Evolutionary conservation across 2,797 vertebrate genomes (phyloP).

Genomic region (Cirrhinus mrigala): DNA sequence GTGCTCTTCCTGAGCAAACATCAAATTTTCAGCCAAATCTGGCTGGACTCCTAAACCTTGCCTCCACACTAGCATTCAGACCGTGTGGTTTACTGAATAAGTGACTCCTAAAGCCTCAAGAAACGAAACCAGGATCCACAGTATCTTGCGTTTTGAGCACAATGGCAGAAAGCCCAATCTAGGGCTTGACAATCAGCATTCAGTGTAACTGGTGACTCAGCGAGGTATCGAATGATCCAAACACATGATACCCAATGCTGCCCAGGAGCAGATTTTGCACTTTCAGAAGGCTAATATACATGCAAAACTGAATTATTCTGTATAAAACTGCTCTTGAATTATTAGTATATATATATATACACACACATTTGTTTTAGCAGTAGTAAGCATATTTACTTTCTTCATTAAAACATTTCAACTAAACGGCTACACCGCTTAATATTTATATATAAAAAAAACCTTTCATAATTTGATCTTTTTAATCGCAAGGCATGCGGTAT

Average conservation of each 20-base stretch:
- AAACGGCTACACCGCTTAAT: not conserved
- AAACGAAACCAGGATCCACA: constrained; percentile 19
- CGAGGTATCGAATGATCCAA: constrained; percentile 20
- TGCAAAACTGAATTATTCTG: not conserved
- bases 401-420: no score
- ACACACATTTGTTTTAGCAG: no score
- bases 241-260: constrained; percentile 18
- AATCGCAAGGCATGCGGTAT: not conserved
- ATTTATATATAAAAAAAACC: not conserved
- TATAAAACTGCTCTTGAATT: not conserved
- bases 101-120: constrained; percentile 4
- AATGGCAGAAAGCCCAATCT: constrained; percentile 19
- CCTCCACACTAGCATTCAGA: not conserved
- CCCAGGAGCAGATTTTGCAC: constrained; percentile 13
- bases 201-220: constrained; percentile 44
- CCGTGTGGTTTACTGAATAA: not conserved
- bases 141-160: constrained; percentile 25
- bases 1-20: not conserved
- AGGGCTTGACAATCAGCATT: constrained; percentile 24
- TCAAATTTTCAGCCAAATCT: not conserved
- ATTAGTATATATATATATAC: not conserved
- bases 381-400: no score
- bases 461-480: not conserved
- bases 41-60: constrained; percentile 22
- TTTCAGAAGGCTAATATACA: not conserved